Conservation (phyloP, 2,797 vertebrate species). For the Rhinogobio ventralis region DNA sequence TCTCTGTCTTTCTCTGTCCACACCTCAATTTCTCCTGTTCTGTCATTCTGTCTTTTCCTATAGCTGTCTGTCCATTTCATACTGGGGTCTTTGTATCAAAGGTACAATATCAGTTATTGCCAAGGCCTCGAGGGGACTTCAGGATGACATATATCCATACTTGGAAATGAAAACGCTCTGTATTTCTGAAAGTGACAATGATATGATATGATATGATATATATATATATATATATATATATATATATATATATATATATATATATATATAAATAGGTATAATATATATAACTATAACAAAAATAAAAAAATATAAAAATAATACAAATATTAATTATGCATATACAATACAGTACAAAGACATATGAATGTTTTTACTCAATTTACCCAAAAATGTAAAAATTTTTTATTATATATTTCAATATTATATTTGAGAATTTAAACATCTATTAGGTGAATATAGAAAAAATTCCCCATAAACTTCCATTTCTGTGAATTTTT, state of each 20-base stretch:
- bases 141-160: conserved; percentile 9
- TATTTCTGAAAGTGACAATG: conserved; percentile 38
- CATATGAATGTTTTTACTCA: background rate
- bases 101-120: conserved; percentile 10
- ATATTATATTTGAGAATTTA: background rate
- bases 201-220: background rate
- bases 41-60: conserved; percentile 44
- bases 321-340: background rate
- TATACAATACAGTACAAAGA: background rate
- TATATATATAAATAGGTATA: background rate
- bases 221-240: background rate
- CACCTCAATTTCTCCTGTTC: conserved; percentile 36
- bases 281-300: background rate
- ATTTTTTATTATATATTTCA: background rate
- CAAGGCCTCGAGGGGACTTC: conserved; percentile 4
- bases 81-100: conserved; percentile 30
- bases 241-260: background rate
- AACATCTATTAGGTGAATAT: background rate
- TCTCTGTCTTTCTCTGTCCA: conserved; percentile 42
- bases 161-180: background rate
- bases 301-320: background rate
- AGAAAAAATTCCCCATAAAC: background rate
- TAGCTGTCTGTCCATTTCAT: conserved; percentile 32
- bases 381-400: background rate
- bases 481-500: conserved; percentile 16